Percentiles rank a stretch among this genome's conserved stretches.
Conservation (phyloP, 2,888 invertebrate genomes). For the Smittia sp. region DNA sequence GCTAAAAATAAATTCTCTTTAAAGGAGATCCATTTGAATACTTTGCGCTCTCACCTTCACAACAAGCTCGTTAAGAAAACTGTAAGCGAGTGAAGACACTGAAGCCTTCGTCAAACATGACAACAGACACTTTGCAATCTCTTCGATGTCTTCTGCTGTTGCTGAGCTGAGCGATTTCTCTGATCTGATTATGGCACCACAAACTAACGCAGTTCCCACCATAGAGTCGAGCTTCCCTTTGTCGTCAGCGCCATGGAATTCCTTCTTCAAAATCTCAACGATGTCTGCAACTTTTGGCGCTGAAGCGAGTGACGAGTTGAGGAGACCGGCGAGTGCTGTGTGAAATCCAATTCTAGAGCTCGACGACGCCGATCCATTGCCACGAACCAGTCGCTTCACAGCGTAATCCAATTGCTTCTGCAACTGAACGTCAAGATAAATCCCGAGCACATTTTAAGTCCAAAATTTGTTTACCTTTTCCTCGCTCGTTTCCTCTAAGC, state of each 20-base stretch:
- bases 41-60: conserved; percentile 56
- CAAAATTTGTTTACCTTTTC: conserved; percentile 45
- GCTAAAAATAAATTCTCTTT: conserved; percentile 51
- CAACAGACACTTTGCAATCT: conserved; percentile 54
- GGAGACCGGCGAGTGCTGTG: conserved; percentile 63
- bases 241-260: conserved; percentile 57
- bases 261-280: conserved; percentile 61
- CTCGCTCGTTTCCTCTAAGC: neutral
- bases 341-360: conserved; percentile 67
- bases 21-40: neutral
- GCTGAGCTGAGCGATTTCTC: conserved; percentile 56
- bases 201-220: conserved; percentile 68
- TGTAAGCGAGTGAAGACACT: conserved; percentile 54
- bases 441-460: neutral
- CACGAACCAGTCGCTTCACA: conserved; percentile 66
- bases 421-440: no score
- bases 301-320: conserved; percentile 51
- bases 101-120: conserved; percentile 35
- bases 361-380: conserved; percentile 66
- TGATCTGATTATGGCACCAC: conserved; percentile 68
- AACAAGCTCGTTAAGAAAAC: conserved; percentile 62
- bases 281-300: conserved; percentile 57
- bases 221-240: conserved; percentile 58
- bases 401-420: conserved; percentile 61
- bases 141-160: conserved; percentile 57